phyloP scores from a whole-genome alignment of 2,888 invertebrate species.

The Parelbella ahira region DNA sequence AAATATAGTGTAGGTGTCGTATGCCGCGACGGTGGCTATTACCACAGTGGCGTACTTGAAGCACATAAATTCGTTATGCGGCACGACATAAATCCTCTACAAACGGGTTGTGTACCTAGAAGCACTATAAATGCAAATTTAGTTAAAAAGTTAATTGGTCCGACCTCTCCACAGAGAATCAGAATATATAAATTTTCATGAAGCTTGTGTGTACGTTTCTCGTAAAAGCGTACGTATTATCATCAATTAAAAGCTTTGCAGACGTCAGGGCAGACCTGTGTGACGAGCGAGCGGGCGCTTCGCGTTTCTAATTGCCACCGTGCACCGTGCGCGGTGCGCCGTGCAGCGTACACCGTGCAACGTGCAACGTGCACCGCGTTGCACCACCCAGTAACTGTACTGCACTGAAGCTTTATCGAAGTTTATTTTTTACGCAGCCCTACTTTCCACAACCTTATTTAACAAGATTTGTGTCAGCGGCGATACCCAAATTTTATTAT shows the following conservation, averaged over 20 bases:
- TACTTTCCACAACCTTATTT: conserved; percentile 32
- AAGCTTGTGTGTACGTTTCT: conserved; percentile 21
- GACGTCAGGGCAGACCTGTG: conserved; percentile 20
- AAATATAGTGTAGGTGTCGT: too few species aligned
- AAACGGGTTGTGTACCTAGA: background rate
- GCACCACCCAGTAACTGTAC: conserved; percentile 38
- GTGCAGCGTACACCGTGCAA: conserved; percentile 37
- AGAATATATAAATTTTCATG: conserved; percentile 24
- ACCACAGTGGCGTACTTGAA: too few species aligned
- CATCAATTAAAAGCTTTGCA: conserved; percentile 26
- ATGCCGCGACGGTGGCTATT: too few species aligned
- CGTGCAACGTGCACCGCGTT: conserved; percentile 37
- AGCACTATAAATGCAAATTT: conserved; percentile 19
- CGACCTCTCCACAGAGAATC: conserved; percentile 9
- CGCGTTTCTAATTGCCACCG: conserved; percentile 44
- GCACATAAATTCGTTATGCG: too few species aligned
- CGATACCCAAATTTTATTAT: conserved; percentile 14
- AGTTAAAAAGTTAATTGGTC: conserved; percentile 22
- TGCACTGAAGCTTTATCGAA: conserved; percentile 25
- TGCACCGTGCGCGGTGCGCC: conserved; percentile 34
- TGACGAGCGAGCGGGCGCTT: conserved; percentile 25
- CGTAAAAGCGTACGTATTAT: conserved; percentile 23
- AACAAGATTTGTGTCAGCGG: conserved; percentile 10
- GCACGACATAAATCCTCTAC: conserved; percentile 3
- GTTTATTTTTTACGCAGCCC: conserved; percentile 35